Evolutionary conservation across 2,113 vertebrate genomes (phyloP).

Genomic region (Brachirus orientalis): DNA sequence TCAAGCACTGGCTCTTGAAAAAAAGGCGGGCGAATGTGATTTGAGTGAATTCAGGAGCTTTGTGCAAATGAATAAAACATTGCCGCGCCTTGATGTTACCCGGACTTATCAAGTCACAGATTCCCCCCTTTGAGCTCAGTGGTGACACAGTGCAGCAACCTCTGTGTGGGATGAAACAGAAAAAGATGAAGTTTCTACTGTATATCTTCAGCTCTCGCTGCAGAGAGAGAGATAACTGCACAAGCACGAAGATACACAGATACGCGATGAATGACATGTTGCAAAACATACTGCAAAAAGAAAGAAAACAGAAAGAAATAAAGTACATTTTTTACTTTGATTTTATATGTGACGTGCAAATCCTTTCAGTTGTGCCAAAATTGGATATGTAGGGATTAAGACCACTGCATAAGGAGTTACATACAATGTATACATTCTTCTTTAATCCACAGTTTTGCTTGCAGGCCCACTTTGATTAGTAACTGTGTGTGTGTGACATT

Average conservation of each 20-base stretch:
- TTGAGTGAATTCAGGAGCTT: slow-evolving; percentile 79
- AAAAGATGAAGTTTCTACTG: slow-evolving; percentile 56
- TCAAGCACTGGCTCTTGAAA: slow-evolving; percentile 77
- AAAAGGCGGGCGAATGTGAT: slow-evolving; percentile 80
- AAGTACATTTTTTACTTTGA: slow-evolving; percentile 45
- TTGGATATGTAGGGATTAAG: slow-evolving; percentile 41
- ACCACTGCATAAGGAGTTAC: slow-evolving; percentile 13
- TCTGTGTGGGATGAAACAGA: slow-evolving; percentile 56
- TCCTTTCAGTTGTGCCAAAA: slow-evolving; percentile 37
- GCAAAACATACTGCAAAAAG: neutral
- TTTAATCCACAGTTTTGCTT: slow-evolving; percentile 45
- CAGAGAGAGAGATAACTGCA: slow-evolving; percentile 47
- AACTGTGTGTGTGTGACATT: slow-evolving; percentile 24
- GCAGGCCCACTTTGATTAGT: slow-evolving; percentile 27
- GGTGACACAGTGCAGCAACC: slow-evolving; percentile 63
- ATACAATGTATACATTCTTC: slow-evolving; percentile 26
- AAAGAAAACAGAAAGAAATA: slow-evolving; percentile 21
- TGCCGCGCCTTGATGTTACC: slow-evolving; percentile 77
- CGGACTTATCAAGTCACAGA: slow-evolving; percentile 81
- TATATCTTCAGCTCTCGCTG: slow-evolving; percentile 58
- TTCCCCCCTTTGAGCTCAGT: slow-evolving; percentile 65
- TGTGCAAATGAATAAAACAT: slow-evolving; percentile 84
- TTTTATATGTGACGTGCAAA: slow-evolving; percentile 35
- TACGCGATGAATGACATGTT: slow-evolving; percentile 50
- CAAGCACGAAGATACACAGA: slow-evolving; percentile 26